Base-by-base conservation (phyloP, 2,113 vertebrate genomes). In the Taurulus bubalis region DNA sequence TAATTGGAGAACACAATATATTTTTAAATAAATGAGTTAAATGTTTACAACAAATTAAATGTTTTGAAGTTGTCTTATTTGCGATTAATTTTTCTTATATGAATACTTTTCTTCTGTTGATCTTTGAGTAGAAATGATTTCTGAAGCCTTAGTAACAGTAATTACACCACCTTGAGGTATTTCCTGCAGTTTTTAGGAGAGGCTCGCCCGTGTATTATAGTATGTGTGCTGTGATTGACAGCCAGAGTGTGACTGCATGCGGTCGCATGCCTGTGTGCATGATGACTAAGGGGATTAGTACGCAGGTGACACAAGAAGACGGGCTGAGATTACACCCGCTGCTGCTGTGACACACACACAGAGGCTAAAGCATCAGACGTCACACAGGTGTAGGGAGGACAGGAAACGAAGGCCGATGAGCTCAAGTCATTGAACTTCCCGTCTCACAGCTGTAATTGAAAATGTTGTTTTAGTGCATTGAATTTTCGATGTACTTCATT, bases 231-330 rank as follows among this genome's bases (percentile, higher is more conserved):
- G 51, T 38, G 26, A 60, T 28, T 14, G 45, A 59, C 15, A 20
- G 8, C 12, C 9, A 53, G 63, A 55, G 36, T 5, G 45, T 28
- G 47, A 28, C 53, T 38, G 47, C 40, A 28, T 76, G 72, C 59
- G 59, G 1, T 10, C 8, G 40, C 4, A 4, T 63, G 76, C n/a
- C 45, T 56, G 28, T 36, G 75, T 47, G 32, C 36, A 16, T 26
- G 45, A 49, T 76, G 80, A 79, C 63, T 71, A 77, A 84, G n/a
- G 28, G 51, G 83, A 90, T 92, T 85, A 89, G 69, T 22, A 47
- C 0, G 11, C 66, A 87, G 75, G 86, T 77, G 85, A 93, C 42
- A 65, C 53, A 55, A 71, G 80, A 71, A 67, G 72, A 72, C 76
- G 34, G 83, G 58, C 70, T 65, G 73, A 84, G 70, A 88, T 88